Base-by-base conservation (phyloP, 2,113 vertebrate species). In the Entelurus aequoreus region DNA sequence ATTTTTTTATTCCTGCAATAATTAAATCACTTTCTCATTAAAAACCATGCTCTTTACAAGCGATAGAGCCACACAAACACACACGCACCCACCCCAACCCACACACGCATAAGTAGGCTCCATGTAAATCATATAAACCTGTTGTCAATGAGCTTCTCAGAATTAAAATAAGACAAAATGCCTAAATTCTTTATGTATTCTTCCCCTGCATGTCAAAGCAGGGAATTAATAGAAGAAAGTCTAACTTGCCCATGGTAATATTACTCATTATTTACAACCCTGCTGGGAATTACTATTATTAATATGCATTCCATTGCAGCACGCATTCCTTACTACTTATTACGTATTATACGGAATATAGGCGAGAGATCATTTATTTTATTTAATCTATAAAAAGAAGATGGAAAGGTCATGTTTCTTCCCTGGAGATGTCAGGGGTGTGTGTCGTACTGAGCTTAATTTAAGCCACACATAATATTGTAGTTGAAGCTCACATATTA, bases 361-460 rank as follows among this genome's bases (percentile, higher is more conserved):
- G 55, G 48, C 28, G 48, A 60, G 53, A 54, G 38, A 8, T 37
- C 44, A 58, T 65, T 60, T 46, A 51, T 59, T 40, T 54, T 57
- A 71, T 62, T 28, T 4, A 28, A 71, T 68, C 54, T 61, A 42
- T 54, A 61, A 66, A 72, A 66, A 64, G 55, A 64, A 11, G 65
- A 48, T 15, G 36, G 51, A 57, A 55, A 76, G 63, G 66, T 74
- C 38, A 52, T 19, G 46, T 63, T 63, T 60, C 4, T 61, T 55
- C 55, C 72, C 69, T 37, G 7, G 28, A 50, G 63, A 71, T 42
- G 7, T 37, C 6, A 5, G 35, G 13, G 48, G 56, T 65, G n/a
- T 68, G 56, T 65, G n/a, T 68, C 49, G 10, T 3, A 4, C 44
- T 68, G 66, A 60, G 65, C 47, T 54, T 62, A 15, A 54, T 54